phyloP scores from a whole-genome alignment of 1,140 invertebrate species.

The Elysia chlorotica region DNA sequence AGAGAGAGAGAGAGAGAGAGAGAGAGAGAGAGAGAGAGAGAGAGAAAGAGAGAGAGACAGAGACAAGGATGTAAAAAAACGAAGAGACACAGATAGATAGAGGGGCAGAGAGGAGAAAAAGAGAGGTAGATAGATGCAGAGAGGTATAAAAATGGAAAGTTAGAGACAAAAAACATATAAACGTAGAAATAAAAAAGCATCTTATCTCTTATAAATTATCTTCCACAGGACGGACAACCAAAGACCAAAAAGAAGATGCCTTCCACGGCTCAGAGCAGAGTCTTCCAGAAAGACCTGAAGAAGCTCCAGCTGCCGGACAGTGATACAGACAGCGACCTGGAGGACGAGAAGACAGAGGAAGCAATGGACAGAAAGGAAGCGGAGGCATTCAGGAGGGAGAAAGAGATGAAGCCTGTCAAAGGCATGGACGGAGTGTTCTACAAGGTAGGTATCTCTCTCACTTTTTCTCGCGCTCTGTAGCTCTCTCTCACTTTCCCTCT shows the following conservation, averaged over 20 bases:
- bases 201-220: no score
- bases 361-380: constrained; percentile 27
- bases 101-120: no score
- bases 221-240: constrained; percentile 16
- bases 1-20: no score
- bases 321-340: constrained; percentile 35
- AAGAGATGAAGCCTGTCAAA: constrained; percentile 48
- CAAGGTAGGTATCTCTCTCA: constrained; percentile 40
- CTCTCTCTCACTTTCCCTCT: no score
- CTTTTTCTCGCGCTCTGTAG: not conserved
- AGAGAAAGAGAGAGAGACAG: no score
- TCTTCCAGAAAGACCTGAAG: constrained; percentile 42
- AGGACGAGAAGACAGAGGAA: constrained; percentile 31
- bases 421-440: constrained; percentile 54
- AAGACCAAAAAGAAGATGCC: constrained; percentile 16
- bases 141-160: no score
- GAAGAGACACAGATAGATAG: no score
- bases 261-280: constrained; percentile 44
- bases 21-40: no score
- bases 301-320: constrained; percentile 39
- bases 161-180: no score
- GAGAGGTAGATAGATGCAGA: no score
- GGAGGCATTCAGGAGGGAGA: constrained; percentile 40
- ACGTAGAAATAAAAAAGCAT: no score
- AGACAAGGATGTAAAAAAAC: no score